Percentiles rank a stretch among this genome's conserved stretches.
Conservation (phyloP, 2,797 vertebrate genomes). For the Luscinia luscinia region DNA sequence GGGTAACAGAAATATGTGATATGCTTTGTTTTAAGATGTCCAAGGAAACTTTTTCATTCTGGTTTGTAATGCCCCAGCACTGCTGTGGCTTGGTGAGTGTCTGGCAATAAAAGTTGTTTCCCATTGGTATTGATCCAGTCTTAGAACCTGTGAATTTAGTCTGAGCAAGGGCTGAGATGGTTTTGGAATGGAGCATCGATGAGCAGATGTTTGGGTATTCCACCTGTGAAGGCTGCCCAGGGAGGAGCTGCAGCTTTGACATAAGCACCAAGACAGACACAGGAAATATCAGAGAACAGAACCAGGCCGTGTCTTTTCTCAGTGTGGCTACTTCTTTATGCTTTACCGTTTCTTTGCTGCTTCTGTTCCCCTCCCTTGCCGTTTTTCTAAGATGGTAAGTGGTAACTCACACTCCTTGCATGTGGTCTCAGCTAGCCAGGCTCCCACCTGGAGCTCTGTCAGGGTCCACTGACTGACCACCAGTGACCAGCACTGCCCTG, state of each 20-base stretch:
- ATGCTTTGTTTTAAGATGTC: not conserved
- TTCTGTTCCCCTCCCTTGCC: not conserved
- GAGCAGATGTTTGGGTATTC: not conserved
- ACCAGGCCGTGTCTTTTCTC: not conserved
- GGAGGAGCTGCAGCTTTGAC: not conserved
- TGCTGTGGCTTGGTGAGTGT: not conserved
- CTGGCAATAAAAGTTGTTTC: not conserved
- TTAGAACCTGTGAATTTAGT: not conserved
- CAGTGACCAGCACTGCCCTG: not conserved
- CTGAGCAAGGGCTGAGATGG: not conserved
- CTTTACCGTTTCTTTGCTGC: not conserved
- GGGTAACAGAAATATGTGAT: not conserved
- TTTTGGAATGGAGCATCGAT: not conserved
- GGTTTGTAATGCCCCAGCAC: not conserved
- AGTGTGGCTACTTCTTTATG: not conserved
- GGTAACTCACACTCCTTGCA: rapidly evolving
- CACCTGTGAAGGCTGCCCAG: not conserved
- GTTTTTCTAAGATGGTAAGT: rapidly evolving
- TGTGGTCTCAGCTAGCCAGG: rapidly evolving
- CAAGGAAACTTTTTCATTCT: not conserved
- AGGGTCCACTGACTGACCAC: too few relatives aligned
- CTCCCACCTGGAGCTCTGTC: not conserved
- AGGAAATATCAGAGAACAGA: not conserved
- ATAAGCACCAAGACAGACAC: not conserved
- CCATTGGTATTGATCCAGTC: not conserved